A percentile compares a stretch with the other conserved stretches of the same genome.
These are phyloP conservation scores for Ceratitis capitata DNA, from an alignment of 1,140 invertebrate genomes.

Conservation along the genomic window DNA sequence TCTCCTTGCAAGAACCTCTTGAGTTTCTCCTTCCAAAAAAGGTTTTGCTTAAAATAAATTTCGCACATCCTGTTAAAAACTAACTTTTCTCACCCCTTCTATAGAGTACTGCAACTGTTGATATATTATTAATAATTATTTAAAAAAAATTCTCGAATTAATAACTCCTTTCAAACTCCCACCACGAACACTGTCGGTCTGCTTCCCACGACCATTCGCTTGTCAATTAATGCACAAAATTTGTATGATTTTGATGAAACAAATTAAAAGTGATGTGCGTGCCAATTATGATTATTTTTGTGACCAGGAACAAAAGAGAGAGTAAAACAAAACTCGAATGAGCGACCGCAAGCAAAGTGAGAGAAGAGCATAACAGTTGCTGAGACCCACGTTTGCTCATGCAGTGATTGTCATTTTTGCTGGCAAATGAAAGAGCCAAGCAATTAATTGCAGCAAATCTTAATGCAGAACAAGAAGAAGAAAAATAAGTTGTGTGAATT, in stretches of 20 bases:
- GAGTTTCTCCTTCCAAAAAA: too few relatives aligned
- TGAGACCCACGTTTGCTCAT: not conserved
- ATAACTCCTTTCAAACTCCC: not conserved
- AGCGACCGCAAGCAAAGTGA: not conserved
- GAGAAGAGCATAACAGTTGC: not conserved
- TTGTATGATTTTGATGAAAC: not conserved
- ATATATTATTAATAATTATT: too few relatives aligned
- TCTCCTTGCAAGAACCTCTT: too few relatives aligned
- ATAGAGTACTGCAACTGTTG: too few relatives aligned
- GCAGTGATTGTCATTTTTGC: not conserved
- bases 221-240: not conserved
- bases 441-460: constrained; percentile 35
- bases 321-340: not conserved
- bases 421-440: not conserved
- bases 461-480: constrained; percentile 26
- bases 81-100: too few relatives aligned
- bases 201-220: too few relatives aligned
- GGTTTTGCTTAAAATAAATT: too few relatives aligned
- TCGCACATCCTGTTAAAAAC: too few relatives aligned
- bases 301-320: too few relatives aligned
- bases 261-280: constrained; percentile 21
- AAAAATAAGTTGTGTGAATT: not conserved
- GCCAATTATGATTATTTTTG: constrained; percentile 13
- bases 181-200: not conserved
- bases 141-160: too few relatives aligned